phyloP scores from a whole-genome alignment of 1,140 invertebrate genomes.

The Caerostris extrusa region DNA sequence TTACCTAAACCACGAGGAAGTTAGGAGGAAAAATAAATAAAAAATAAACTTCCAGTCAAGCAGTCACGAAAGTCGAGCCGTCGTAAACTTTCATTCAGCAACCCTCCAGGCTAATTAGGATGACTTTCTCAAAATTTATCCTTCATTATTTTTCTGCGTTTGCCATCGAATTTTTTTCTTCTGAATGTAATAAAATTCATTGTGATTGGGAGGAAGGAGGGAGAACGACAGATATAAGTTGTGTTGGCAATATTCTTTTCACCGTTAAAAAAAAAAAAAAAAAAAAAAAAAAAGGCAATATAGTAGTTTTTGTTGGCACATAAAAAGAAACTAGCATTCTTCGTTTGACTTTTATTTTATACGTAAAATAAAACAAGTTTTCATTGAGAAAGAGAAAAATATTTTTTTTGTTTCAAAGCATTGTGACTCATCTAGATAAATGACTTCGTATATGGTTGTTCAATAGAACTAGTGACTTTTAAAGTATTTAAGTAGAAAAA shows the following conservation, averaged over 20 bases:
- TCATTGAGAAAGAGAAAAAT: too few relatives aligned
- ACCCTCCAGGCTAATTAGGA: background rate
- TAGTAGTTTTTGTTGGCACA: background rate
- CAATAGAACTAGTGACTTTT: too few relatives aligned
- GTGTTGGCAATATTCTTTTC: background rate
- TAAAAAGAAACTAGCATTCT: background rate
- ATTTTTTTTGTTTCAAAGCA: too few relatives aligned
- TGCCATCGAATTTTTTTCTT: background rate
- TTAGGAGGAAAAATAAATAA: background rate
- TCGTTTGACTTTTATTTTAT: background rate
- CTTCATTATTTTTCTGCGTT: background rate
- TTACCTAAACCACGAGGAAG: background rate
- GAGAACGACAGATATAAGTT: background rate
- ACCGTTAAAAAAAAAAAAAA: background rate
- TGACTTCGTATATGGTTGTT: too few relatives aligned
- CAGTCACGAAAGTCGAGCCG: background rate
- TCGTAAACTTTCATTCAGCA: constrained; percentile 24
- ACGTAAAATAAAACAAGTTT: too few relatives aligned
- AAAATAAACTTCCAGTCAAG: background rate
- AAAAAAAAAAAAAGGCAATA: background rate
- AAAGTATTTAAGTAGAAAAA: too few relatives aligned
- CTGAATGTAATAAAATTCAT: background rate
- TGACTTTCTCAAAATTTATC: background rate
- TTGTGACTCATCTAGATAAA: too few relatives aligned
- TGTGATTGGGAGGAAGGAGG: background rate